Conservation (phyloP, 2,888 invertebrate genomes). For the Tridacna crocea region DNA sequence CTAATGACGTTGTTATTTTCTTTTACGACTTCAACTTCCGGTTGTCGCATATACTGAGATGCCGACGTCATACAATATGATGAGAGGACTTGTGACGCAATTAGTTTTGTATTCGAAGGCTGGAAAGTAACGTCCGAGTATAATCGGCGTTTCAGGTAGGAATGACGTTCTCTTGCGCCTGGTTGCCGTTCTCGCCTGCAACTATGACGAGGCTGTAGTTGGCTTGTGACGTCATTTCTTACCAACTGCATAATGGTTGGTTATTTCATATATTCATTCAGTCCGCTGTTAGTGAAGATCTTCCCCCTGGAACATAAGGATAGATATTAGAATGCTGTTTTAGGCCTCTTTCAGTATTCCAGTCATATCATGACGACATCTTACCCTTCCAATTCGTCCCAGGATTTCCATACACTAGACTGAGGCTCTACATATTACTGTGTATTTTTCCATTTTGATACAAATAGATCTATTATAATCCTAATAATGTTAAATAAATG, state of each 20-base stretch:
- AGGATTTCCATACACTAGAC: too few species aligned
- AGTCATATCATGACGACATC: too few species aligned
- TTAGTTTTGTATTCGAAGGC: neutral
- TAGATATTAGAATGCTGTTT: too few species aligned
- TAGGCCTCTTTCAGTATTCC: too few species aligned
- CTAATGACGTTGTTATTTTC: slow-evolving; percentile 25
- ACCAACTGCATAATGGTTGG: neutral
- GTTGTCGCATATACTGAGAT: slow-evolving; percentile 13
- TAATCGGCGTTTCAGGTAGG: slow-evolving; percentile 34
- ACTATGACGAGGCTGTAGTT: slow-evolving; percentile 44
- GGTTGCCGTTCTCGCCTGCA: slow-evolving; percentile 47
- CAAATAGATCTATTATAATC: too few species aligned
- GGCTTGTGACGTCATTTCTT: slow-evolving; percentile 12
- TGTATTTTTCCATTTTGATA: too few species aligned
- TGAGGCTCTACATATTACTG: too few species aligned
- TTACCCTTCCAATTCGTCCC: too few species aligned
- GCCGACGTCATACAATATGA: slow-evolving; percentile 46
- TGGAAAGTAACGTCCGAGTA: slow-evolving; percentile 1
- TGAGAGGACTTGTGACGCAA: neutral
- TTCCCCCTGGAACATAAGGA: too few species aligned
- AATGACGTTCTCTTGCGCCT: slow-evolving; percentile 52
- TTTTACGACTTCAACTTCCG: neutral
- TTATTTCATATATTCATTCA: too few species aligned
- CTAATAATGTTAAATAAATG: too few species aligned
- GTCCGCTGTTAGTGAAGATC: too few species aligned